Base-by-base conservation (phyloP, 53 echinoderm and acorn worm genomes). In the Luidia sarsii region DNA sequence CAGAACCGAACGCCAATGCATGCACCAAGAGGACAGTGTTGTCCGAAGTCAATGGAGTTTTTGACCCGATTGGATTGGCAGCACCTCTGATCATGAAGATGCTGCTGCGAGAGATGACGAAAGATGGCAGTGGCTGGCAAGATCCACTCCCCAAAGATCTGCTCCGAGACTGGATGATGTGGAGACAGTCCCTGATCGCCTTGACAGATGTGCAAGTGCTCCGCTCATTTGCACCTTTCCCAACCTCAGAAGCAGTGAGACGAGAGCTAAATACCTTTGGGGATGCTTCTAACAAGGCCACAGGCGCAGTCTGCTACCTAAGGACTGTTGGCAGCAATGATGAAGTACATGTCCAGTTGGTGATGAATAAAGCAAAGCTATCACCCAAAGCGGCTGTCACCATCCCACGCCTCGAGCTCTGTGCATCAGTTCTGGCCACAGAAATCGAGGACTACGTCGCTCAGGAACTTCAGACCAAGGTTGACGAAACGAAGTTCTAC, bases 171-270 rank as follows among this genome's bases (percentile, higher is more conserved):
- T 82, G 88, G 82, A 71, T 45, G 18, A 82, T 34, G 67, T 88
- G 82, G 88, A 82, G 82, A 64, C 70, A 65, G 13, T 87, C 87
- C 5, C 38, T 87, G 59, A 43, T 33, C 28, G 70, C 75, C 50
- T 45, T 87, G 52, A 38, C 52, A 30, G 50, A 50, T 7, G 5
- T 4, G 15, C 3, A 21, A 50, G 50, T 50, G 16, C 50, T 21
- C 20, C 50, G 50, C 50, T 50, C 50, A 50, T 50, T 62, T 21
- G 4, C 82, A 30, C 67, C 88, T 6, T 72, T 65, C 62, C 55
- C 85, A 51, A 48, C 85, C 35, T 39, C 70, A 20, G 35, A 62
- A 62, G 63, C 28, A 62, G 32, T 62, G 32, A 62, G 63, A 62
- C 21, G 25, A 62, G 63, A 62, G 16, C 10, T 62, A 62, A 23